A percentile compares a stretch with the other conserved stretches of the same genome.
Evolutionary conservation across 2,888 invertebrate genomes (phyloP).

Genomic region (Drosophila algonquin): DNA sequence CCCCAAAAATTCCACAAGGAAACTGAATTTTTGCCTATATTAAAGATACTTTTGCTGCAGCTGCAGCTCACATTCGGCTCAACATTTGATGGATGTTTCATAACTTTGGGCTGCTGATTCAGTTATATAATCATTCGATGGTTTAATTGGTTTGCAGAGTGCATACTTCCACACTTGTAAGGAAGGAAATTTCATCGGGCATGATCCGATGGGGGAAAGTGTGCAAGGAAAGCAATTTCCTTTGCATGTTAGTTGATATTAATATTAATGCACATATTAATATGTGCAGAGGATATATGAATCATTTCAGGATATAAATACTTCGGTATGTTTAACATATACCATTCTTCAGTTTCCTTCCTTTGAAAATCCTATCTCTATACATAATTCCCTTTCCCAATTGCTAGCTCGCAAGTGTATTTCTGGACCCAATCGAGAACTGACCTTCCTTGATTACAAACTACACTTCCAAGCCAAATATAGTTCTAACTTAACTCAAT

Average conservation of each 20-base stretch:
- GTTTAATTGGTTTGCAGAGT: neutral
- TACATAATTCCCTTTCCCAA: neutral
- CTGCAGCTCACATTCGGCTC: neutral
- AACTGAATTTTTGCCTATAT: constrained; percentile 20
- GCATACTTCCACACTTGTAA: neutral
- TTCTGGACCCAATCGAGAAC: neutral
- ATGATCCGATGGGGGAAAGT: neutral
- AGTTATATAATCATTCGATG: neutral
- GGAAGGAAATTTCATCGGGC: neutral
- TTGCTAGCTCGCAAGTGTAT: neutral
- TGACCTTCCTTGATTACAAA: too few species aligned
- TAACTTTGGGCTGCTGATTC: neutral
- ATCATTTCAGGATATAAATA: too few species aligned
- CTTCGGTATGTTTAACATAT: too few species aligned
- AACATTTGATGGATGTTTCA: neutral
- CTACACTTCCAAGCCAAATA: neutral
- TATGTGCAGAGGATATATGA: too few species aligned
- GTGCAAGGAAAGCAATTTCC: neutral
- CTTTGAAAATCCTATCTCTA: too few species aligned
- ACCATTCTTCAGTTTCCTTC: too few species aligned
- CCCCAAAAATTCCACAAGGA: constrained; percentile 22
- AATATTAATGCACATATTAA: too few species aligned
- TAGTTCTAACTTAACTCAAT: neutral
- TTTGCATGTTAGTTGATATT: too few species aligned
- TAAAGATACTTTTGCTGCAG: neutral